These are phyloP conservation scores for Jordanella pulchra DNA, from an alignment of 2,797 vertebrate species.

Conservation along the genomic window DNA sequence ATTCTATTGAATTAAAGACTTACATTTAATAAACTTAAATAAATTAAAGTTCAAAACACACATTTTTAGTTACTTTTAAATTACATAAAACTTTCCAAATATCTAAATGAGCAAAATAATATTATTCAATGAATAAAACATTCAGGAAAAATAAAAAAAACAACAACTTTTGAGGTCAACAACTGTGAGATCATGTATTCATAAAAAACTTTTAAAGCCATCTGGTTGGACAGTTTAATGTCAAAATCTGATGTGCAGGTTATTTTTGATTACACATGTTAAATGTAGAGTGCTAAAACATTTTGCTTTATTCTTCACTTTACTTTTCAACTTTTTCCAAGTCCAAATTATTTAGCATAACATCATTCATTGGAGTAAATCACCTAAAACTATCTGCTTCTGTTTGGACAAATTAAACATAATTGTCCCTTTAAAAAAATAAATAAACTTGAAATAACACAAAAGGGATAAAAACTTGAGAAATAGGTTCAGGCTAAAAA, in stretches of 20 bases:
- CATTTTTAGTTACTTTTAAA: background rate
- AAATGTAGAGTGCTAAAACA: constrained; percentile 32
- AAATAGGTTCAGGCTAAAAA: constrained; percentile 19
- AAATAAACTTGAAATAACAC: constrained; percentile 15
- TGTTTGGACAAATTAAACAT: constrained; percentile 15
- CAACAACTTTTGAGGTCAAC: no score
- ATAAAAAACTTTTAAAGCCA: no score
- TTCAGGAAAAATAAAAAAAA: no score
- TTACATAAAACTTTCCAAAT: background rate
- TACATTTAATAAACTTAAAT: background rate
- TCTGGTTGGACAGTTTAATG: no score
- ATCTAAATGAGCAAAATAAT: no score
- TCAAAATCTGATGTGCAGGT: background rate
- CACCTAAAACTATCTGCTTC: constrained; percentile 35
- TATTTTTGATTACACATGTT: constrained; percentile 29
- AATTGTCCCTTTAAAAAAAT: constrained; percentile 21
- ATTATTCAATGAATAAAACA: no score
- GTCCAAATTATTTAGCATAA: constrained; percentile 37
- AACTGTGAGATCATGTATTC: no score
- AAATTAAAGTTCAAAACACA: background rate
- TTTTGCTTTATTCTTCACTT: constrained; percentile 25
- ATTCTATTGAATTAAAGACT: background rate
- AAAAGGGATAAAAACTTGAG: constrained; percentile 12
- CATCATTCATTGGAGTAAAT: constrained; percentile 50
- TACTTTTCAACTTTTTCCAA: constrained; percentile 25